Base-by-base conservation (phyloP, 2,797 vertebrate species). In the Hydrophis major region DNA sequence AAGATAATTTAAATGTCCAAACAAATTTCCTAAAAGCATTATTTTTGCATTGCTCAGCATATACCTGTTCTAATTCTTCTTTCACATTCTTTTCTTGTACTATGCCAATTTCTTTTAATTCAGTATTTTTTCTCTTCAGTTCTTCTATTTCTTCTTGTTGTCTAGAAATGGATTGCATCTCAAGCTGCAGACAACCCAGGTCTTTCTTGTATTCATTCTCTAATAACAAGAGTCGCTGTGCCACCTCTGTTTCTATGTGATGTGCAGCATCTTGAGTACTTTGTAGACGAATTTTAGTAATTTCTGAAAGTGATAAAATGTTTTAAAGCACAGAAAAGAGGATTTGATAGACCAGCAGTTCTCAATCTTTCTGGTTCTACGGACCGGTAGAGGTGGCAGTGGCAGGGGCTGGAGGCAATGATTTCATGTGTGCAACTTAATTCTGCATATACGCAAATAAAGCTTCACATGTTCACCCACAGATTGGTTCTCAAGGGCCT, bases 221-320 rank as follows among this genome's bases (percentile, higher is more conserved):
- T 94, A 97, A 90, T 50, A 53, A 94, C 94, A 95, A 92, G 94
- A 95, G 90, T 96, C 92, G 97, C 69, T 98, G 97, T 20, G 97
- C 96, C 92, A 98, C 98, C 93, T 98, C 98, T 0, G 96, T 89
- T 93, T 98, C 98, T 57, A 97, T 97, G 91, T 98, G 98, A n/a
- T 55, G 87, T 0, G 97, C 97, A 20, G 94, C 95, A 0, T 98
- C 98, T 61, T 96, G 96, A 14, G 93, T 96, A 4, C 94, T 95
- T 93, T 96, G 97, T 18, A 97, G 94, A 25, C 47, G 97, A 25
- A 98, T 87, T 90, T 74, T 97, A 25, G 97, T 95, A 0, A 98
- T 97, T 32, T 98, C 99, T 99, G 94, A 0, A 61, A 90, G 37
- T 2, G 6, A 91, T 89, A 63, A 6, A 0, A 74, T 37, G 60